Base-by-base conservation (phyloP, 2,888 invertebrate species). In the Baccha elongata region DNA sequence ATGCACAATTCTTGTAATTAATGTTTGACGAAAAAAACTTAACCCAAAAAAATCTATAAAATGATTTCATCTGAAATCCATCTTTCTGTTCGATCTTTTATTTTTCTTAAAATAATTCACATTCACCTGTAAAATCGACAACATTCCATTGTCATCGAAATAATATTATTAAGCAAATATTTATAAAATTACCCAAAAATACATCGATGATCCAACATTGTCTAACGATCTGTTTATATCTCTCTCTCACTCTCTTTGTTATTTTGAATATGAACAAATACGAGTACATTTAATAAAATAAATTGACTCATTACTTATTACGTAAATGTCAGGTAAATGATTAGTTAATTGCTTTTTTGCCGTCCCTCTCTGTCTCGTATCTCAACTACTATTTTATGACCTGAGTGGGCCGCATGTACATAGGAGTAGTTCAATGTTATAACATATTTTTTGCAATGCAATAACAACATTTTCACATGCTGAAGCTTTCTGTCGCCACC, bases 301-400 rank as follows among this genome's bases (percentile, higher is more conserved):
- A 32, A 69, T n/a, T 13, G 7, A 11, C 8, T 32, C 29, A 32
- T 32, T 67, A n/a, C n/a, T n/a, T n/a, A 62, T 35, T 67, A 67
- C 67, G 32, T 50, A 67, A 64, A 74, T 68, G 58, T 42, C 58
- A 75, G 74, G 35, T 75, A 68, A 55, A 52, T 44, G 50, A 40
- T 60, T 32, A 15, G 21, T 67, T 67, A 55, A 67, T 67, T 74
- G 46, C 13, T 46, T 42, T 23, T 15, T 35, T 5, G 48, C 35
- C 17, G 23, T 64, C 26, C 26, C 44, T 44, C 65, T 23, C 44
- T 52, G 17, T 23, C 23, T 23, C 23, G n/a, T 23, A 23, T 23
- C 23, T 23, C 23, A 23, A 3, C 65, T 26, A 35, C 46, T 17
- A 44, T 29, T 60, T 44, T 60, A 60, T 60, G 60, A 60, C 60